Percentiles rank a stretch among this genome's conserved stretches.
phyloP scores from a whole-genome alignment of 2,888 invertebrate genomes.

The Drosophila suboccidentalis region DNA sequence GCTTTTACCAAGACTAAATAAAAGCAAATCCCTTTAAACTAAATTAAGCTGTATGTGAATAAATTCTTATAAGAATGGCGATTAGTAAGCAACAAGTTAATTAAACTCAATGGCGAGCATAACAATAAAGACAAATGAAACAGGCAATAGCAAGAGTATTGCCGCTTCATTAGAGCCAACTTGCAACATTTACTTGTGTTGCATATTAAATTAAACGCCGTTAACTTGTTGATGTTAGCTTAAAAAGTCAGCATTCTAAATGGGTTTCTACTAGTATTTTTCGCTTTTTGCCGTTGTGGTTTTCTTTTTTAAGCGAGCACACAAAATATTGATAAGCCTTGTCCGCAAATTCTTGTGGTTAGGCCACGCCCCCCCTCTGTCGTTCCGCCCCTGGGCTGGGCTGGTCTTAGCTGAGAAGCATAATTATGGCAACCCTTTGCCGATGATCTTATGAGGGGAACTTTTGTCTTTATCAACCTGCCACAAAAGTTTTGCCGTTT shows the following conservation, averaged over 20 bases:
- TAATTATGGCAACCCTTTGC: conserved; percentile 44
- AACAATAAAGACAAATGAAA: conserved; percentile 11
- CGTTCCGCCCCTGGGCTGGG: not conserved
- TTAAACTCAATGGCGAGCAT: not conserved
- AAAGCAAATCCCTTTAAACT: not conserved
- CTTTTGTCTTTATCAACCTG: conserved; percentile 35
- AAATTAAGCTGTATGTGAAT: not conserved
- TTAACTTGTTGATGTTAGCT: conserved; percentile 45
- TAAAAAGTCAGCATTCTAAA: conserved; percentile 38
- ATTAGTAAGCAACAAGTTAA: not conserved
- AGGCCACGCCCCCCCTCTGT: not conserved
- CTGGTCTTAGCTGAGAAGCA: conserved; percentile 17
- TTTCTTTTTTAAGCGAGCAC: not conserved
- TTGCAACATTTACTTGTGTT: conserved; percentile 21
- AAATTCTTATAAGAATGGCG: not conserved
- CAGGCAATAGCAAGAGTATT: conserved; percentile 14
- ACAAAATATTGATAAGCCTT: conserved; percentile 69
- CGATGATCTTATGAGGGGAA: conserved; percentile 19
- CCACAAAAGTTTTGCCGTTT: conserved; percentile 33
- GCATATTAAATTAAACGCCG: conserved; percentile 37
- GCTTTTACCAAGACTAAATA: not conserved
- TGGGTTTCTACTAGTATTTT: conserved; percentile 5
- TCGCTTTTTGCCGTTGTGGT: conserved; percentile 14
- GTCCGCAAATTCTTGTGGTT: conserved; percentile 63
- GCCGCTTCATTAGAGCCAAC: conserved; percentile 6